phyloP scores from a whole-genome alignment of 1,140 invertebrate species.

The Agraylea sexmaculata region DNA sequence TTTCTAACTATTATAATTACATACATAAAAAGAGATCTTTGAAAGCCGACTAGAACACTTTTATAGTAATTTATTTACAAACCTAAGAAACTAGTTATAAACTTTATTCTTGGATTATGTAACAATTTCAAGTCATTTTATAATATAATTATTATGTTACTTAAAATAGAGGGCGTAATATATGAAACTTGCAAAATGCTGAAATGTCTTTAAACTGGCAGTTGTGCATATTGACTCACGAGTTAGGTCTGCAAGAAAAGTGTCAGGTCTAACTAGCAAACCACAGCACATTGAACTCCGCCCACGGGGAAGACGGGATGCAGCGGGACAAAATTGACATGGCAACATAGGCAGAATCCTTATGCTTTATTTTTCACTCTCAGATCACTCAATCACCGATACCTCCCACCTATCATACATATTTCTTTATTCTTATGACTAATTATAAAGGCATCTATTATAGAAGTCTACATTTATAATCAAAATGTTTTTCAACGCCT shows the following conservation, averaged over 20 bases:
- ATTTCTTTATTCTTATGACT: slow-evolving; percentile 16
- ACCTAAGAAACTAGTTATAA: slow-evolving; percentile 22
- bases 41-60: slow-evolving; percentile 22
- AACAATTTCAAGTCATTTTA: slow-evolving; percentile 22
- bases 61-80: slow-evolving; percentile 23
- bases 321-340: slow-evolving; percentile 18
- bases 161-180: slow-evolving; percentile 15
- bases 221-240: slow-evolving; percentile 18
- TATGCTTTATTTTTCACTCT: slow-evolving; percentile 5
- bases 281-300: slow-evolving; percentile 10
- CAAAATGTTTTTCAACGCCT: slow-evolving; percentile 23
- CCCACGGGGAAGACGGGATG: slow-evolving; percentile 15
- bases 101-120: slow-evolving; percentile 19
- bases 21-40: slow-evolving; percentile 17
- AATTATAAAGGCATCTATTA: slow-evolving; percentile 23
- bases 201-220: slow-evolving; percentile 15
- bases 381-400: slow-evolving; percentile 10
- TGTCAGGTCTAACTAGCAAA: slow-evolving; percentile 12
- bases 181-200: slow-evolving; percentile 14
- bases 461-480: slow-evolving; percentile 23
- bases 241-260: slow-evolving; percentile 6
- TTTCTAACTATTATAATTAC: slow-evolving; percentile 15
- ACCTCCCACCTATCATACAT: slow-evolving; percentile 9
- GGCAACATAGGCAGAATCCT: slow-evolving; percentile 20
- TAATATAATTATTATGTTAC: slow-evolving; percentile 19